Evolutionary conservation across 2,113 vertebrate genomes (phyloP).

Genomic region (Leucopsar rothschildi): DNA sequence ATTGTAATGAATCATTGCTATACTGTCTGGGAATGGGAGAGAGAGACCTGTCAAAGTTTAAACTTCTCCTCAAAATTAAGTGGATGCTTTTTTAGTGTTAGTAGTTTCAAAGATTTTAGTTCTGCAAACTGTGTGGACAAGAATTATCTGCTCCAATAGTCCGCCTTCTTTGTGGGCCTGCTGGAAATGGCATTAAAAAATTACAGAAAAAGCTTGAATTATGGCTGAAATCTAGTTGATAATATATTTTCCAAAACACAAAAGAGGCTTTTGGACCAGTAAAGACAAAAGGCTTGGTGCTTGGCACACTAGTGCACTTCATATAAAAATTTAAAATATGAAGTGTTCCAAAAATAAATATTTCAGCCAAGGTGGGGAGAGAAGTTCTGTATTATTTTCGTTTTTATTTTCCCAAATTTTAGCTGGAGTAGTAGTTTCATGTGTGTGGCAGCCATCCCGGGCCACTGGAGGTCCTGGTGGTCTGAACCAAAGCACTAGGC

Average conservation of each 20-base stretch:
- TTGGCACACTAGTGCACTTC: neutral
- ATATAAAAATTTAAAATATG: neutral
- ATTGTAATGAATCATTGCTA: neutral
- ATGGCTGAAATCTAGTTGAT: neutral
- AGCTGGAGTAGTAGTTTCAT: neutral
- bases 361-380: neutral
- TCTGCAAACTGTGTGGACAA: neutral
- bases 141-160: neutral
- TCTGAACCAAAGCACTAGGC: neutral
- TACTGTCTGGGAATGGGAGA: neutral
- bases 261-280: neutral
- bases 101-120: neutral
- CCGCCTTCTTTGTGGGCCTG: neutral
- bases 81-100: neutral
- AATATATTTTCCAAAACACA: neutral
- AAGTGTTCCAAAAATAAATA: neutral
- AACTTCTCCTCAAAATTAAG: neutral
- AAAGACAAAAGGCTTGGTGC: neutral
- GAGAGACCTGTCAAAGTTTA: neutral
- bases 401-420: neutral
- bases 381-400: too few relatives aligned
- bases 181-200: neutral
- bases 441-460: neutral
- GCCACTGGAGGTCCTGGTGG: neutral
- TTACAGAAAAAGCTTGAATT: neutral